phyloP scores from a whole-genome alignment of 2,797 vertebrate species.

The Sebastes reedi region DNA sequence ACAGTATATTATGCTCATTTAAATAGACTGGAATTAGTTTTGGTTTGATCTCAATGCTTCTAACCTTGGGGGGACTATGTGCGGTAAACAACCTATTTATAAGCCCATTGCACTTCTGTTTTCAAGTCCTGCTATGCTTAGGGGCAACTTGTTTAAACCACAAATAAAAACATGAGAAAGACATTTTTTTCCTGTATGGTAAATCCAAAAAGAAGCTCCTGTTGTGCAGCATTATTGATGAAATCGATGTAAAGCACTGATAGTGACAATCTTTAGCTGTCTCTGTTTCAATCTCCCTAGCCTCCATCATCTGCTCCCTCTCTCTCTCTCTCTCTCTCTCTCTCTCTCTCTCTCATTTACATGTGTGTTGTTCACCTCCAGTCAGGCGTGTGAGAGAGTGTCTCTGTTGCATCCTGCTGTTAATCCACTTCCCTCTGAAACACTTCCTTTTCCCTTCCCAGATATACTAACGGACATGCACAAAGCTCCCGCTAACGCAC shows the following conservation, averaged over 20 bases:
- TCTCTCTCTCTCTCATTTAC: slow-evolving; percentile 4
- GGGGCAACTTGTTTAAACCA: background rate
- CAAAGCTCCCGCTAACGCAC: slow-evolving; percentile 16
- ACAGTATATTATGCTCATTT: background rate
- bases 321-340: slow-evolving; percentile 3
- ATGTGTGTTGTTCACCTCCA: slow-evolving; percentile 59
- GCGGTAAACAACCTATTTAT: background rate
- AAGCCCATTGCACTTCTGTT: background rate
- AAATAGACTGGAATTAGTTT: background rate
- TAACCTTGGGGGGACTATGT: background rate
- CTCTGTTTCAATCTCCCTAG: background rate
- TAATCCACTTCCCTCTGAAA: slow-evolving; percentile 75
- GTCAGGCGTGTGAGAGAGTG: slow-evolving; percentile 51
- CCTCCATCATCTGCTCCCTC: slow-evolving; percentile 8
- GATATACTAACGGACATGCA: slow-evolving; percentile 31
- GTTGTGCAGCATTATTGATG: background rate
- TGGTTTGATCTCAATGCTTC: background rate
- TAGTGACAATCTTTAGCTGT: background rate
- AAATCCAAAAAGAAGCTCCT: background rate
- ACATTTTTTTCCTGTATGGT: background rate
- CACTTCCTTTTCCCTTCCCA: slow-evolving; percentile 66
- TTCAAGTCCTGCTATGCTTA: background rate
- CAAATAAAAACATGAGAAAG: background rate
- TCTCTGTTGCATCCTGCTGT: slow-evolving; percentile 74
- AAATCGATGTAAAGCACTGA: background rate